These are phyloP conservation scores for Pygoscelis antarcticus DNA, from an alignment of 2,113 vertebrate genomes.

Conservation along the genomic window DNA sequence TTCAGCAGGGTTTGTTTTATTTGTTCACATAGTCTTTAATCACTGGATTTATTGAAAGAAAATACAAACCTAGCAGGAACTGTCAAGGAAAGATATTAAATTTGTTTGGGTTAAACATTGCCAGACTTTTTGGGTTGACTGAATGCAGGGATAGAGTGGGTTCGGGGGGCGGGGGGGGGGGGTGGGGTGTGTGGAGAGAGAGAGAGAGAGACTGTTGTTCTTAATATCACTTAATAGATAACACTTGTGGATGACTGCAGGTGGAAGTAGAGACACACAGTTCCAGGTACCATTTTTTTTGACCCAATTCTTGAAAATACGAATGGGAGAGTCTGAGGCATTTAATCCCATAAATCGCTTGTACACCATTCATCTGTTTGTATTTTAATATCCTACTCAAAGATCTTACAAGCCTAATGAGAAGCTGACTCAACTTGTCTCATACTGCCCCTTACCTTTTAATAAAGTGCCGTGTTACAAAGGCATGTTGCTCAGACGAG, in stretches of 20 bases:
- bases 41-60: not conserved
- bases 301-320: rapidly evolving
- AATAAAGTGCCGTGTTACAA: not conserved
- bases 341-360: not conserved
- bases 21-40: not conserved
- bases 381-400: not conserved
- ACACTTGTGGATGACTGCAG: not conserved
- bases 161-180: not conserved
- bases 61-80: not conserved
- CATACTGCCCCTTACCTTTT: not conserved
- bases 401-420: not conserved
- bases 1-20: not conserved
- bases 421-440: not conserved
- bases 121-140: not conserved
- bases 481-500: not conserved
- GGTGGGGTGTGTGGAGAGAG: too few relatives aligned
- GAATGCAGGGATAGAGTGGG: not conserved
- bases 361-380: not conserved
- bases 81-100: not conserved
- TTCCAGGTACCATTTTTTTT: not conserved
- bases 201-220: not conserved
- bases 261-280: not conserved
- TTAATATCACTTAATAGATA: not conserved
- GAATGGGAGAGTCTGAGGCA: not conserved
- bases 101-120: not conserved